Evolutionary conservation across 2,797 vertebrate species (phyloP).

Genomic region (Typhlichthys eigenmanni): DNA sequence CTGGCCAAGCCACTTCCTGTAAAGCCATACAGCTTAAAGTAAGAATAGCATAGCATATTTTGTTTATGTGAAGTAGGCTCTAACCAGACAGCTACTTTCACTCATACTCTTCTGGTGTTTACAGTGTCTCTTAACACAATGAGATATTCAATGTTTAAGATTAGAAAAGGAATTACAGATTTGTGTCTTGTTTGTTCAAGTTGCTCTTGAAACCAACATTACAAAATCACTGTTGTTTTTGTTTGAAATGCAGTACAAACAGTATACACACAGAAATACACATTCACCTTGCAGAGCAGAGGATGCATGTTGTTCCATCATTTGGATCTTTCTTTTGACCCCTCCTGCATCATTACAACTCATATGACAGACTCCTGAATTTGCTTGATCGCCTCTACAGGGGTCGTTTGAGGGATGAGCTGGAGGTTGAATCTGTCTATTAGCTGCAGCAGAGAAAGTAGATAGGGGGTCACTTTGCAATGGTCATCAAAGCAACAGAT

Average conservation of each 20-base stretch:
- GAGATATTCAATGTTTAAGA: background rate
- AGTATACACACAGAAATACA: background rate
- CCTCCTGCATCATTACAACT: conserved; percentile 41
- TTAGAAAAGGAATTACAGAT: background rate
- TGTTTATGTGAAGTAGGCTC: conserved; percentile 10
- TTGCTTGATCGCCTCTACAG: conserved; percentile 52
- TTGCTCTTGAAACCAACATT: too few species aligned
- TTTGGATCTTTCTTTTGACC: conserved; percentile 79
- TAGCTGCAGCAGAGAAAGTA: conserved; percentile 39
- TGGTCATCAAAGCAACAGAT: background rate
- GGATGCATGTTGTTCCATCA: conserved; percentile 84
- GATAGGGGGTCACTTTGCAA: background rate
- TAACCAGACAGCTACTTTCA: conserved; percentile 6
- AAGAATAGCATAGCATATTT: conserved; percentile 40
- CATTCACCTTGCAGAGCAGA: conserved; percentile 82
- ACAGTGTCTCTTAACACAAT: conserved; percentile 5
- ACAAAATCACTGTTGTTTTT: too few species aligned
- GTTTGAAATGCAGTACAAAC: background rate
- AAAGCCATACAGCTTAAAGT: conserved; percentile 45
- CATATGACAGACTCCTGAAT: conserved; percentile 31
- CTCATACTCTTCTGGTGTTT: background rate
- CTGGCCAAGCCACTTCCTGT: conserved; percentile 68
- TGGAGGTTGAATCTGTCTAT: conserved; percentile 31
- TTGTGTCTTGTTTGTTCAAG: too few species aligned
- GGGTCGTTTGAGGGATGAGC: conserved; percentile 45